Percentiles rank a stretch among this genome's conserved stretches.
phyloP scores from a whole-genome alignment of 2,888 invertebrate species.

The Seladonia tumulorum region DNA sequence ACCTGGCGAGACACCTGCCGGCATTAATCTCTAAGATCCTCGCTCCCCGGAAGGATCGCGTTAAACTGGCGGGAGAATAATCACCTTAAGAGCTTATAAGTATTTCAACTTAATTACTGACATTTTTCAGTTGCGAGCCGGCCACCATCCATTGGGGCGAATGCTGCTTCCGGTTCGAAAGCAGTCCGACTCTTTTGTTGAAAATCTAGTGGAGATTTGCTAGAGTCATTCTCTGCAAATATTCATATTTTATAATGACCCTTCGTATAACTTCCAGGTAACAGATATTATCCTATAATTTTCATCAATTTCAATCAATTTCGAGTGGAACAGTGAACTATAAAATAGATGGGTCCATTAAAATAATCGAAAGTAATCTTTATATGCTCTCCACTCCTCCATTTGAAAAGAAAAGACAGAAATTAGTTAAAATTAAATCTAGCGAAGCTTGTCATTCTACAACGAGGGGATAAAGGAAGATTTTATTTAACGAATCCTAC shows the following conservation, averaged over 20 bases:
- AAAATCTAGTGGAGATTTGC: not conserved
- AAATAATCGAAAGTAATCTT: too few relatives aligned
- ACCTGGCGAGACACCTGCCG: slow-evolving; percentile 59
- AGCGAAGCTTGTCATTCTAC: too few relatives aligned
- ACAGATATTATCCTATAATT: too few relatives aligned
- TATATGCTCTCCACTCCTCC: too few relatives aligned
- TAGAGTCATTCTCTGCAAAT: not conserved
- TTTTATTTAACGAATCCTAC: too few relatives aligned
- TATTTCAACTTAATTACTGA: slow-evolving; percentile 35
- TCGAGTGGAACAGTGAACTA: too few relatives aligned
- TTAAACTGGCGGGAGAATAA: slow-evolving; percentile 48
- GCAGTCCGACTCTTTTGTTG: not conserved
- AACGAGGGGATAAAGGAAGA: too few relatives aligned
- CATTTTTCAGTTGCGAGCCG: slow-evolving; percentile 24
- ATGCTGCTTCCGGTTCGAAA: not conserved
- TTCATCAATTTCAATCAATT: too few relatives aligned
- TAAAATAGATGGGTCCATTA: too few relatives aligned
- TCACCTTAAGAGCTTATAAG: slow-evolving; percentile 51
- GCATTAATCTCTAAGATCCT: slow-evolving; percentile 60
- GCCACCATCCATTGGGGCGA: not conserved
- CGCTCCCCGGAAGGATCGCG: slow-evolving; percentile 27
- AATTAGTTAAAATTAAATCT: too few relatives aligned
- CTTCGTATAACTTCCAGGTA: not conserved
- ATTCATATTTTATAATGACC: not conserved
- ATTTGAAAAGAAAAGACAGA: too few relatives aligned